phyloP scores from a whole-genome alignment of 2,797 vertebrate genomes.

The Lacerta agilis region DNA sequence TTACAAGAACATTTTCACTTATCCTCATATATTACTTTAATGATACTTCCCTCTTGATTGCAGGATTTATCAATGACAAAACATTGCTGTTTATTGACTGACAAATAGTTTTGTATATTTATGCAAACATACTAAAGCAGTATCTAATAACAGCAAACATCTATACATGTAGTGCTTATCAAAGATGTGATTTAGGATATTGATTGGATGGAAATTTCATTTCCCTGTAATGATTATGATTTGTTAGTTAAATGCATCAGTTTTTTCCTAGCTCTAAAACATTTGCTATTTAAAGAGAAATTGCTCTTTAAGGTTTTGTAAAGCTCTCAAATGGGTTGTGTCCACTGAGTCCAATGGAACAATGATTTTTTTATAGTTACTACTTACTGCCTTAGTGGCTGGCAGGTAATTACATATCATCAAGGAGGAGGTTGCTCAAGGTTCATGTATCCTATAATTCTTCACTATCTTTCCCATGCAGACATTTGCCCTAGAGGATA shows the following conservation, averaged over 20 bases:
- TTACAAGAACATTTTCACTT: background rate
- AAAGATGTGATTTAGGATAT: background rate
- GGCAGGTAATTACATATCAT: constrained; percentile 72
- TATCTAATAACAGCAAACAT: background rate
- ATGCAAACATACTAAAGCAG: constrained; percentile 13
- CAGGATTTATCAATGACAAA: constrained; percentile 12
- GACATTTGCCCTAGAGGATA: constrained; percentile 60
- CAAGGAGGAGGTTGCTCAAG: constrained; percentile 49
- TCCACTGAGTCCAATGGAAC: constrained; percentile 18
- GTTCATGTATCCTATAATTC: constrained; percentile 69
- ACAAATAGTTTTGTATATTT: background rate
- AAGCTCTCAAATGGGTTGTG: constrained; percentile 2
- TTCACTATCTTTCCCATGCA: constrained; percentile 74
- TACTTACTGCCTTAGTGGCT: constrained; percentile 48
- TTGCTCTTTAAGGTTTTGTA: constrained; percentile 8
- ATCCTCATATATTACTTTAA: constrained; percentile 8
- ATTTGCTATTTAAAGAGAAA: constrained; percentile 10
- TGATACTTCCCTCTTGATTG: background rate
- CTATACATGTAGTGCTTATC: background rate
- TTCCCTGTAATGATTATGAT: background rate
- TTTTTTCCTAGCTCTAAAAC: constrained; percentile 20
- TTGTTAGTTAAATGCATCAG: constrained; percentile 8
- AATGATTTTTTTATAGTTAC: constrained; percentile 58
- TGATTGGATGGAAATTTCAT: background rate
- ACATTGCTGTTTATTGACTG: constrained; percentile 6